Evolutionary conservation across 2,113 vertebrate genomes (phyloP).

Genomic region (Elaphurus davidianus): DNA sequence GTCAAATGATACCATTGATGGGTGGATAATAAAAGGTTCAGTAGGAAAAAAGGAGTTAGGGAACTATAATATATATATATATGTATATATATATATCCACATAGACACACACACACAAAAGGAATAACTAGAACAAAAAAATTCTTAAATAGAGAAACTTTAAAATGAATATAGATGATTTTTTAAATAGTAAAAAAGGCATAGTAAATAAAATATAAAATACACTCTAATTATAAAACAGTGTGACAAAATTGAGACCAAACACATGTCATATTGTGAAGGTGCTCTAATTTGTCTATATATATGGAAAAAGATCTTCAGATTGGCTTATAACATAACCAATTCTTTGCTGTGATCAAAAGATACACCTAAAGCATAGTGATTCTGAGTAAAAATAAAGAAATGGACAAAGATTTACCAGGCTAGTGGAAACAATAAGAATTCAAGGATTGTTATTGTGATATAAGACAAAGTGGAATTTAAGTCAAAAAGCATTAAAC

Average conservation of each 20-base stretch:
- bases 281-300: background rate
- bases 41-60: background rate
- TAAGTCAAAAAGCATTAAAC: background rate
- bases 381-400: background rate
- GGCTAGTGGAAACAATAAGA: background rate
- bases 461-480: background rate
- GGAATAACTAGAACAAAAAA: background rate
- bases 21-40: background rate
- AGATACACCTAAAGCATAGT: background rate
- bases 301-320: slow-evolving; percentile 14
- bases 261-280: background rate
- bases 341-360: background rate
- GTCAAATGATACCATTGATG: background rate
- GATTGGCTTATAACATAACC: background rate
- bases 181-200: background rate
- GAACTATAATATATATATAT: background rate
- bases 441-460: background rate
- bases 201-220: background rate
- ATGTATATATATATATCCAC: too few relatives aligned
- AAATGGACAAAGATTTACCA: background rate
- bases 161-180: background rate
- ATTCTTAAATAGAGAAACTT: background rate
- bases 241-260: background rate
- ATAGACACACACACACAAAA: background rate
- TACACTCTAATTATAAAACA: background rate